These are phyloP conservation scores for Apis mellifera DNA, from an alignment of 1,140 invertebrate genomes.

Conservation along the genomic window Amel_HAv3.1 CM009931.2:27493501-27494000, in stretches of 20 bases:
- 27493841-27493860: background rate
- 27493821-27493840: too few species aligned
- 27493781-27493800: too few species aligned
- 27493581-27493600: conserved; percentile 67
- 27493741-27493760: background rate
- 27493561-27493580: conserved; percentile 78
- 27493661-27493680: conserved; percentile 40
- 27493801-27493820: background rate
- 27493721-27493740: background rate
- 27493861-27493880: too few species aligned
- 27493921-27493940: too few species aligned
- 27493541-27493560: conserved; percentile 71
- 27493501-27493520: conserved; percentile 68
- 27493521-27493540: conserved; percentile 66
- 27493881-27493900: too few species aligned
- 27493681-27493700: conserved; percentile 50
- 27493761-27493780: background rate
- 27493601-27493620: conserved; percentile 62
- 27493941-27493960: too few species aligned
- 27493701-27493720: conserved; percentile 30
- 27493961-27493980: too few species aligned
- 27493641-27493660: conserved; percentile 68
- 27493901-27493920: too few species aligned
- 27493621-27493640: conserved; percentile 68
- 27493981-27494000: too few species aligned